These are phyloP conservation scores for Leuctra nigra DNA, from an alignment of 2,888 invertebrate species.

Conservation along the genomic window DNA sequence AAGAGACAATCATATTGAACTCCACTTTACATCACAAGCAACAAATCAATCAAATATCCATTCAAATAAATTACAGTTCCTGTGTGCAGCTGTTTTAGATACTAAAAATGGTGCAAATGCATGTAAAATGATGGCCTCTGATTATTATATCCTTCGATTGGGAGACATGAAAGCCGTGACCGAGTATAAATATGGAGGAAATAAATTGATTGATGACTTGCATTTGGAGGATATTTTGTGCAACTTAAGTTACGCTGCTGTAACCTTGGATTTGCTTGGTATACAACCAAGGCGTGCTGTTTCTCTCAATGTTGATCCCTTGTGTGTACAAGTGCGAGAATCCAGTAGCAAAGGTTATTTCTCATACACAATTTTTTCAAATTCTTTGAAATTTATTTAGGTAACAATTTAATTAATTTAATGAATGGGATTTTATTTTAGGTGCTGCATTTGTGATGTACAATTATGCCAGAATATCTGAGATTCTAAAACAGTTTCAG, in stretches of 20 bases:
- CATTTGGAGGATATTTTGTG: conserved; percentile 46
- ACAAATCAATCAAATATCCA: conserved; percentile 39
- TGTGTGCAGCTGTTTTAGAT: conserved; percentile 58
- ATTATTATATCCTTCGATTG: conserved; percentile 52
- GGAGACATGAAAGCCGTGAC: conserved; percentile 59
- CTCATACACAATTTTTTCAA: conserved; percentile 15
- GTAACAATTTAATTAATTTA: neutral
- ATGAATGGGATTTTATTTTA: conserved; percentile 37
- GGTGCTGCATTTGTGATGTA: conserved; percentile 70
- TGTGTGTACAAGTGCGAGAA: conserved; percentile 30
- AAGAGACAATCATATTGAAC: conserved; percentile 36
- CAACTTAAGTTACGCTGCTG: conserved; percentile 58
- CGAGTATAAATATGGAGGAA: conserved; percentile 57
- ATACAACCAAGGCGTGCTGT: conserved; percentile 55
- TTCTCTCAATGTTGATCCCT: conserved; percentile 44
- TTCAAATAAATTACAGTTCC: conserved; percentile 34
- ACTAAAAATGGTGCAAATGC: conserved; percentile 49
- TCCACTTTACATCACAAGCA: conserved; percentile 39
- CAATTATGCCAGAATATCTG: conserved; percentile 65
- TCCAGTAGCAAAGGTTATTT: conserved; percentile 11
- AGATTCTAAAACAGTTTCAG: conserved; percentile 57
- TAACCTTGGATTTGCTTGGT: conserved; percentile 60
- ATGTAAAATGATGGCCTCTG: conserved; percentile 41
- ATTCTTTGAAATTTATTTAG: conserved; percentile 13
- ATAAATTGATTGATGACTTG: neutral